Evolutionary conservation across 2,888 invertebrate species (phyloP).

Genomic region (Agrilus cyanescens): DNA sequence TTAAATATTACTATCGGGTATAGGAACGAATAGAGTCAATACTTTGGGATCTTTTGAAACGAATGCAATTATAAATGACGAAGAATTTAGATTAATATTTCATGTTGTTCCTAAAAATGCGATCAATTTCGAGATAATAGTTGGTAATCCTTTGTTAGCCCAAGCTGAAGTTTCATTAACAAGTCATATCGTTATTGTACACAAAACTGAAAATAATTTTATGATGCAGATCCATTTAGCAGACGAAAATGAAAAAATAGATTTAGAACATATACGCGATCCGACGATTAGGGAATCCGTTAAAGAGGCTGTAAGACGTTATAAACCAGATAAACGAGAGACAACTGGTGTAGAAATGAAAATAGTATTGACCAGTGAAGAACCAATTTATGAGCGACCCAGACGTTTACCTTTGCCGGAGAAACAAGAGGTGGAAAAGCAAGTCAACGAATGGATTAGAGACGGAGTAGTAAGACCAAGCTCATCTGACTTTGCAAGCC

Average conservation of each 20-base stretch:
- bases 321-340: conserved; percentile 15
- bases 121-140: background rate
- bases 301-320: conserved; percentile 13
- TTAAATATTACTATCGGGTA: no score
- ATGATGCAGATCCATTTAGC: background rate
- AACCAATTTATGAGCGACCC: conserved; percentile 19
- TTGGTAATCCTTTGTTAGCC: conserved; percentile 2
- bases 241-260: conserved; percentile 4
- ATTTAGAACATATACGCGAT: background rate
- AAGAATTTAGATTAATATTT: background rate
- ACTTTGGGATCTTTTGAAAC: conserved; percentile 1
- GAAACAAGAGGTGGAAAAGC: conserved; percentile 19
- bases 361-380: conserved; percentile 23
- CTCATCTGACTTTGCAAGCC: conserved; percentile 25
- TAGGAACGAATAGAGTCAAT: no score
- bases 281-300: conserved; percentile 2
- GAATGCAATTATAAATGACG: background rate
- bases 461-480: conserved; percentile 23
- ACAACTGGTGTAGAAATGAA: conserved; percentile 19
- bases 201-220: background rate
- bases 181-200: background rate
- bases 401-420: conserved; percentile 19
- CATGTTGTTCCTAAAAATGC: conserved; percentile 2
- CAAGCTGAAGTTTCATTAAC: conserved; percentile 2
- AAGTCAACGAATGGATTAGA: conserved; percentile 24